A percentile compares a stretch with the other conserved stretches of the same genome.
Evolutionary conservation across 1,140 invertebrate species (phyloP).

Genomic region (roundworm (Caenorhabditis elegans)): DNA sequence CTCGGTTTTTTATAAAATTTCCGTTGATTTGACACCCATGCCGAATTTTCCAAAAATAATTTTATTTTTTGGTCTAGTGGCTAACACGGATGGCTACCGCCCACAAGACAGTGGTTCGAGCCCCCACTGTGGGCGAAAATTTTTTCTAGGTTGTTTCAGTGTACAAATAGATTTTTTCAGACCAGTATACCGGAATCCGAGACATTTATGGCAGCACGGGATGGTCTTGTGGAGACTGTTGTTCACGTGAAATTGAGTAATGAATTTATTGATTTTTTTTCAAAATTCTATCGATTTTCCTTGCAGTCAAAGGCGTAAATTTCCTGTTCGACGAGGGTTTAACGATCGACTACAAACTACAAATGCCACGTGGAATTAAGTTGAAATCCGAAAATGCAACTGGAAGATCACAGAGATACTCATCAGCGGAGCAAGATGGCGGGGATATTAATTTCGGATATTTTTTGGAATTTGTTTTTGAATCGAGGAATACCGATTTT

Average conservation of each 20-base stretch:
- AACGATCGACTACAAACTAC: constrained; percentile 10
- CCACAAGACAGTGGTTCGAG: too few species aligned
- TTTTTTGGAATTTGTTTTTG: background rate
- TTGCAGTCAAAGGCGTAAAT: background rate
- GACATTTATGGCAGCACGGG: background rate
- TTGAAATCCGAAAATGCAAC: background rate
- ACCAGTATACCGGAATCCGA: background rate
- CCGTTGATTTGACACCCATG: too few species aligned
- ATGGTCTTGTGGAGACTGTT: background rate
- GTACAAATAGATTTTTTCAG: background rate
- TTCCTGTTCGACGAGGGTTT: background rate
- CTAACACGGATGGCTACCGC: too few species aligned
- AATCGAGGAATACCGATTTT: background rate
- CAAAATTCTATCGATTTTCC: too few species aligned
- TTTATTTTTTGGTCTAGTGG: too few species aligned
- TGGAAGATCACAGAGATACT: background rate
- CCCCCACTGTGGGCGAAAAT: too few species aligned
- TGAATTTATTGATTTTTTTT: too few species aligned
- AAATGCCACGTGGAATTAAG: background rate
- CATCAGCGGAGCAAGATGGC: background rate
- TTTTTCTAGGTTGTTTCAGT: too few species aligned
- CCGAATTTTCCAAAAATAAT: too few species aligned
- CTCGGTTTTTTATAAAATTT: too few species aligned
- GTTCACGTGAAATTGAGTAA: background rate
- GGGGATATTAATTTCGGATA: background rate